A percentile compares a stretch with the other conserved stretches of the same genome.
Evolutionary conservation across 2,113 vertebrate genomes (phyloP).

Genomic region (Martes martes): DNA sequence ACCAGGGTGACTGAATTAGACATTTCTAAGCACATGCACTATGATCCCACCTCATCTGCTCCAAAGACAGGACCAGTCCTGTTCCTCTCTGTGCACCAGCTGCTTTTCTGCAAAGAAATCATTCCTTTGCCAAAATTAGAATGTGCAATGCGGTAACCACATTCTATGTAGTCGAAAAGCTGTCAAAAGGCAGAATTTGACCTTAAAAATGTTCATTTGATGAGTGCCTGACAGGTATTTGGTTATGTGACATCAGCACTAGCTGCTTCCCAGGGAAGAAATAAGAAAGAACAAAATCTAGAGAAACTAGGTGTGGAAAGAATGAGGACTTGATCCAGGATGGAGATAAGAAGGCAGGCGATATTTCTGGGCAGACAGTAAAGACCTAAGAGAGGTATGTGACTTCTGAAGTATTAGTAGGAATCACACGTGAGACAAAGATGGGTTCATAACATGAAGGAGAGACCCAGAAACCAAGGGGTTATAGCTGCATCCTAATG

Average conservation of each 20-base stretch:
- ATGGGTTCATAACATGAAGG: not conserved
- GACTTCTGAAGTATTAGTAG: not conserved
- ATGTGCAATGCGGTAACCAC: not conserved
- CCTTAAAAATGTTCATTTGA: constrained; percentile 54
- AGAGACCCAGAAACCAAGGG: not conserved
- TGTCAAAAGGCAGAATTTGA: constrained; percentile 42
- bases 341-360: not conserved
- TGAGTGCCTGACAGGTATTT: constrained; percentile 11
- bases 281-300: not conserved
- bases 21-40: not conserved
- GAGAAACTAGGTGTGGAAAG: not conserved
- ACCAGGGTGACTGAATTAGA: not conserved
- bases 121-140: constrained; percentile 36
- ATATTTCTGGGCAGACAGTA: not conserved
- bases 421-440: not conserved
- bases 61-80: not conserved
- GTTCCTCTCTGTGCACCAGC: constrained; percentile 28
- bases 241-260: not conserved
- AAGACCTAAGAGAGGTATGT: not conserved
- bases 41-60: not conserved
- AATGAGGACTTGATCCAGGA: not conserved
- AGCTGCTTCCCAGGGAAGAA: not conserved
- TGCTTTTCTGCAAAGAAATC: constrained; percentile 39
- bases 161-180: constrained; percentile 7
- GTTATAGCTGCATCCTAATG: not conserved